Evolutionary conservation across 2,797 vertebrate genomes (phyloP), one percentile per base, ranked within the genome.

Genomic region (Pelobates cultripes): DNA sequence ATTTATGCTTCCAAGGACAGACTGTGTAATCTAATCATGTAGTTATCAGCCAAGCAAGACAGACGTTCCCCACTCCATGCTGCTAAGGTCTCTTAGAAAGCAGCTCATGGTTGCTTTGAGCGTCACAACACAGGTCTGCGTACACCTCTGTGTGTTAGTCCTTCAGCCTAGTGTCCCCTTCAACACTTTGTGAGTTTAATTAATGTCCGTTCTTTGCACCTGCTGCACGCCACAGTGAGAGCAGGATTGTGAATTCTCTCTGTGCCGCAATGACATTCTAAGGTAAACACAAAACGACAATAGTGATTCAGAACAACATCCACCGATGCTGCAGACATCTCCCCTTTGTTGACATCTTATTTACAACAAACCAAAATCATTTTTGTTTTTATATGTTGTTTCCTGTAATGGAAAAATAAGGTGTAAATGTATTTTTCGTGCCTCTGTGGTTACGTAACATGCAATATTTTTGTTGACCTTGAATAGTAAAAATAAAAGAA

Each of bases 1-100:
- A 47, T 71, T 7, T 51, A 71, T 28, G 12, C 7, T 28, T 71
- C 42, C 44, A 70, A 70, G 68, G 68, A 45, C 42, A 28, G 9
- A 71, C 44, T 9, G 10, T 28, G 44, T 53, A 71, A 71, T 53
- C 70, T 71, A 51, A 71, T 71, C 44, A 71, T 14, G 45, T 71
- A n/a, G 15, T 17, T 51, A 51, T 15, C n/a, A 10, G 68, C 12
- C 68, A 7, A 44, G 43, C 43, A n/a, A 45, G 43, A 70, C 43
- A 10, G 15, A 7, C 14, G 4, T 44, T 12, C 68, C 68, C 43
- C 43, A 2, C 14, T 64, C 61, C n/a, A 64, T 64, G 17, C 61
- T 64, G 57, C 17, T 64, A 64, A 7, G 6, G 4, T 7, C 45
- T 47, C 70, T 28, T 43, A 53, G 44, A 14, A 6, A 71, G n/a